Evolutionary conservation across 2,113 vertebrate species (phyloP).

Genomic region (Carollia perspicillata): DNA sequence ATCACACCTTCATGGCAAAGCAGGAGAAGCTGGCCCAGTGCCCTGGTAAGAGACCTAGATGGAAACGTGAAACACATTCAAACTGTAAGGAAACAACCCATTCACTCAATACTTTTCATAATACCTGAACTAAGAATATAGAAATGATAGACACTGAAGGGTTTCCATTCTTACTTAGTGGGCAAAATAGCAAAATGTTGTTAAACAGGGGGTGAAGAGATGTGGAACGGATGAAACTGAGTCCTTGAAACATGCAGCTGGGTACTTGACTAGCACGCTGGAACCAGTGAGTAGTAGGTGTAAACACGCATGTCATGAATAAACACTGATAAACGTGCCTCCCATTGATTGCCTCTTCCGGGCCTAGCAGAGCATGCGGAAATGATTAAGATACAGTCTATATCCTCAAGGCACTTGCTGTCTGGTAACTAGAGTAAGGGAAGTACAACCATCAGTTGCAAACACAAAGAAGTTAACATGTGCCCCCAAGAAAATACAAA

Average conservation of each 20-base stretch:
- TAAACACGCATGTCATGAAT: neutral
- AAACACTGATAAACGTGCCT: neutral
- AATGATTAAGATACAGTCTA: neutral
- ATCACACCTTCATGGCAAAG: constrained; percentile 20
- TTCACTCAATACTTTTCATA: constrained; percentile 21
- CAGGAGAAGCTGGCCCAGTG: constrained; percentile 31
- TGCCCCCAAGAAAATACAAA: constrained; percentile 7
- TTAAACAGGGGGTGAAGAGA: neutral
- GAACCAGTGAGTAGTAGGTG: neutral
- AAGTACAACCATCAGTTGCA: neutral
- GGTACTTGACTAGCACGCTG: neutral
- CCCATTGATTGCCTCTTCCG: neutral
- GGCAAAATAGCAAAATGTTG: neutral
- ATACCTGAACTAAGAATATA: neutral
- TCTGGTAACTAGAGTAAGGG: neutral
- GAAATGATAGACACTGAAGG: neutral
- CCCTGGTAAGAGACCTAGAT: neutral
- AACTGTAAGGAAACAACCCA: neutral
- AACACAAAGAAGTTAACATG: neutral
- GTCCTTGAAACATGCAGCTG: neutral
- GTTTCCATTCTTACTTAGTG: constrained; percentile 4
- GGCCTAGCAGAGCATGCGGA: neutral
- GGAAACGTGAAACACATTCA: constrained; percentile 11
- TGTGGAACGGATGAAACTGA: neutral
- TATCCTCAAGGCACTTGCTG: neutral